Evolutionary conservation across 1,140 invertebrate genomes (phyloP), one percentile per base, ranked within the genome.

Genomic region (Scaptodrosophila lebanonensis): DNA sequence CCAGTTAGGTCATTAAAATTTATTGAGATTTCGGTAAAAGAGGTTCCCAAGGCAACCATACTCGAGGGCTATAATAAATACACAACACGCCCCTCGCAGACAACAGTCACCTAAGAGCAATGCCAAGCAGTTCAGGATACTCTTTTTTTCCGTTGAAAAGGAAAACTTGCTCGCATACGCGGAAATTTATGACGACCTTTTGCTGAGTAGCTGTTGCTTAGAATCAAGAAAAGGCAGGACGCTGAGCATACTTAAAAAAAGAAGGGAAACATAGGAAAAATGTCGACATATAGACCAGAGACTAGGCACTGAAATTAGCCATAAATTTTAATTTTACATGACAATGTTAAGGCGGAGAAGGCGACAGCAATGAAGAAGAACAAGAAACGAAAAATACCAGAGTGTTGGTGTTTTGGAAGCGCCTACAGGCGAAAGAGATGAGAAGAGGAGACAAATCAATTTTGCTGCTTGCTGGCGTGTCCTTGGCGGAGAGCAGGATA

Each of bases 311-410:
- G 56, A 79, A 79, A 79, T 79, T 79, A 79, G 73, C 75, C 73
- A 82, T 79, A 82, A 79, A 79, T 79, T 79, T 82, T 82, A 82
- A 79, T 79, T 79, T 79, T 82, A 79, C 73, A 79, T 79, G 73
- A 79, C 73, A 79, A 69, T 79, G 60, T 73, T 65, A 57, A 29
- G 61, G 36, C 40, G 12, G 48, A 27, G 36, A 62, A 56, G 25
- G 47, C 5, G 18, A 45, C 39, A 33, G 18, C 6, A 39, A 39
- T 15, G 44, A 43, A 18, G 12, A 61, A 38, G 50, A 36, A 64
- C 20, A 33, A 40, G 11, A 38, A 27, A 38, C 35, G 39, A 30
- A 13, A 29, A 25, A 43, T 27, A 20, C 40, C 30, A 15, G n/a
- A 18, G 30, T 47, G 43, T 32, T 53, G 7, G 17, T 13, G 30